These are phyloP conservation scores for Colius striatus DNA, from an alignment of 2,113 vertebrate genomes.

Conservation along the genomic window DNA sequence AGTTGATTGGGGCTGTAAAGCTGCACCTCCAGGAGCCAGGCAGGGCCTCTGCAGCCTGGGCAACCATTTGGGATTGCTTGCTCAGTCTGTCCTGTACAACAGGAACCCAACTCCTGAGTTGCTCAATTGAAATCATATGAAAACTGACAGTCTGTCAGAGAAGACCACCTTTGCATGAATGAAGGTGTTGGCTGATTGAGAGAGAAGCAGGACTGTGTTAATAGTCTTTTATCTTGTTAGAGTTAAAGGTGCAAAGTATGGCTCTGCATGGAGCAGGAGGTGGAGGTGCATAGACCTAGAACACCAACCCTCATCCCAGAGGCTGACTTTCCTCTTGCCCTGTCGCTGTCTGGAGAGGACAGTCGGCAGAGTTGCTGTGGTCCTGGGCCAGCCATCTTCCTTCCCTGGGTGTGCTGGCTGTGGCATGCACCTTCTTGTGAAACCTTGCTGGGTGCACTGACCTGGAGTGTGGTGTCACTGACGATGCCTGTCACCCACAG, in stretches of 20 bases:
- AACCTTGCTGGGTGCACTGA: neutral
- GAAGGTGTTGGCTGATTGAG: neutral
- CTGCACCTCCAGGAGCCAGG: neutral
- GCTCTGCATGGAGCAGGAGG: neutral
- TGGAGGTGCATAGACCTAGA: neutral
- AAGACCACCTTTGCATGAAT: neutral
- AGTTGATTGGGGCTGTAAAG: neutral
- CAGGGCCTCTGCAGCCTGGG: neutral
- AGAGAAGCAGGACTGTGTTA: neutral
- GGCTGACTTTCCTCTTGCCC: neutral
- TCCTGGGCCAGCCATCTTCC: neutral
- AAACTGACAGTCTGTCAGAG: neutral
- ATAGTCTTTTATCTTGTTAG: neutral
- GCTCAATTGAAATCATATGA: neutral
- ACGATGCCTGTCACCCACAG: neutral
- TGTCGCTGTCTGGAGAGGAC: neutral
- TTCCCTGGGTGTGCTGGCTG: neutral
- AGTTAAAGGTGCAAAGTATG: neutral
- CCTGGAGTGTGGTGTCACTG: accelerated
- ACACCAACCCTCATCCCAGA: accelerated
- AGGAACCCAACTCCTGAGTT: neutral
- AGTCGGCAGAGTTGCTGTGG: neutral
- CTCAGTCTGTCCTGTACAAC: neutral
- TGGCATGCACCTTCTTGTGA: neutral
- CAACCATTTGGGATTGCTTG: too few relatives aligned